Base-by-base conservation (phyloP, 1,140 invertebrate species). In the Papilio dardanus region DNA sequence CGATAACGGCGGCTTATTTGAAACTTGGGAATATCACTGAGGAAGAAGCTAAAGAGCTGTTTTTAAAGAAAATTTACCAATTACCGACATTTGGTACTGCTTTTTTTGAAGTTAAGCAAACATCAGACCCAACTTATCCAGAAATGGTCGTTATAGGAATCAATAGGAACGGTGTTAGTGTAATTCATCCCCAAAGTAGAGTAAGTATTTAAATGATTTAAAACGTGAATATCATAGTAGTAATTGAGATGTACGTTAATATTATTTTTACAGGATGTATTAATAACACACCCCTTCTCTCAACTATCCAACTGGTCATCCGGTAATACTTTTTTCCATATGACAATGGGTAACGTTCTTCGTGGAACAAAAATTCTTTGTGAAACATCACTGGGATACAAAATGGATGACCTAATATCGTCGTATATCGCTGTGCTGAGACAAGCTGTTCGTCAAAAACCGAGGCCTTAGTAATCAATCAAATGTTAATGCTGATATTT, bases 361-460 rank as follows among this genome's bases (percentile, higher is more conserved):
- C 94, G 96, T 67, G 97, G 97, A 68, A 97, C 96, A 14, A 98
- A 99, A 91, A 94, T 99, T 31, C 94, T 99, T 0, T 98, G 97
- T 89, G 98, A 99, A 94, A 99, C 98, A 14, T 96, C 96, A 1
- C 94, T 99, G 84, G 98, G 98, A 35, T 99, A 99, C 93, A 99
- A 99, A 95, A 98, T 99, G 97, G 98, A 99, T 92, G 98, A 99
- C 92, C 94, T 99, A n/a, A 95, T 99, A 81, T 97, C 98, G 1
- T 99, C 98, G 0, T 99, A 99, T 88, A 98, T 95, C 71, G 91
- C 93, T 74, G 94, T 94, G 58, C 84, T 95, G 37, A 91, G 93
- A 66, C 83, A 91, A 78, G 83, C 86, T 67, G 79, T 89, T 33
- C 33, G 33, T 76, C 83, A 91, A 76, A 88, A 83, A 76, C 28